phyloP scores from a whole-genome alignment of 1,140 invertebrate species.

The Eurosta solidaginis region DNA sequence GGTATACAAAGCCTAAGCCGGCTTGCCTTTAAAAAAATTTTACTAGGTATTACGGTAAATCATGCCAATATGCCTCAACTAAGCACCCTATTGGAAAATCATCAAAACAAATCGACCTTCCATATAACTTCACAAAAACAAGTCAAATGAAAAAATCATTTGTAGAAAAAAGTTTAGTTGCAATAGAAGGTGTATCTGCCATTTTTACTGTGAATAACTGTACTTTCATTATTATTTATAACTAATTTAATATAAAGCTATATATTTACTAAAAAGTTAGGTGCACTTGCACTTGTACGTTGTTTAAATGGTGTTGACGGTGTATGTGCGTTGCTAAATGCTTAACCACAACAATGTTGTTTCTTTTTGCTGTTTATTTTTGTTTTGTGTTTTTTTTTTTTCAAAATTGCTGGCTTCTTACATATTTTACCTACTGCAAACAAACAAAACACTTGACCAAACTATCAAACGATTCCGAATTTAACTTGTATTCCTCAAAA shows the following conservation, averaged over 20 bases:
- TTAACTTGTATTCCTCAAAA: constrained; percentile 28
- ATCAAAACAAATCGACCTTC: background rate
- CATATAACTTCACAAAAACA: background rate
- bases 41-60: too few relatives aligned
- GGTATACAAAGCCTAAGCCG: too few relatives aligned
- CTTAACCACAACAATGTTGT: background rate
- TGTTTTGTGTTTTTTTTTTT: background rate
- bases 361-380: background rate
- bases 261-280: constrained; percentile 10
- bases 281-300: background rate
- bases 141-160: background rate
- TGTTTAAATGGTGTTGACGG: constrained; percentile 8
- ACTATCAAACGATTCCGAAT: background rate
- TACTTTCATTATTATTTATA: background rate
- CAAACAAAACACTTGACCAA: background rate
- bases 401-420: background rate
- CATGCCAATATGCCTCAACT: too few relatives aligned
- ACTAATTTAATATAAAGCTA: background rate
- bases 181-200: too few relatives aligned
- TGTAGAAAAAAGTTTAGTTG: too few relatives aligned
- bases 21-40: too few relatives aligned
- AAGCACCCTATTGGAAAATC: too few relatives aligned
- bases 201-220: too few relatives aligned
- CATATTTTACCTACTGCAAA: background rate
- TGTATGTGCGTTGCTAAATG: constrained; percentile 11